Conservation (phyloP, 2,113 vertebrate species). For the Phylloscopus trochiloides region DNA sequence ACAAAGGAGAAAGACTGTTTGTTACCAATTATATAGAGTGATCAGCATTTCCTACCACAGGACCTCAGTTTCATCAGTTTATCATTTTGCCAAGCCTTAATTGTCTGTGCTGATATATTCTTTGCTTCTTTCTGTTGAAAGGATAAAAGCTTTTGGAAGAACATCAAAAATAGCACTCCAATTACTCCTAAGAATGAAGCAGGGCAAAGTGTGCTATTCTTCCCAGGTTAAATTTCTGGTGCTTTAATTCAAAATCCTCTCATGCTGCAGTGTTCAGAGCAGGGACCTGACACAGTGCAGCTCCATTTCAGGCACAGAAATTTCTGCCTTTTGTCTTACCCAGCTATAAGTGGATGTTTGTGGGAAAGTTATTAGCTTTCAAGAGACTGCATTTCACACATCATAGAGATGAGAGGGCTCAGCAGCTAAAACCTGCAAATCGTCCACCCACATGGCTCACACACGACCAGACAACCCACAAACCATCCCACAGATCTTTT, state of each 20-base stretch:
- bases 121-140: not conserved
- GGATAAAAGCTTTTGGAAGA: not conserved
- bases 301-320: not conserved
- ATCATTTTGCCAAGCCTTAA: not conserved
- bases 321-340: not conserved
- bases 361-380: not conserved
- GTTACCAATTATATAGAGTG: not conserved
- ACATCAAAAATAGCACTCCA: not conserved
- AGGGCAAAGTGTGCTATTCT: not conserved
- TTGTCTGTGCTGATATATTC: not conserved
- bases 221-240: not conserved
- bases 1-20: not conserved
- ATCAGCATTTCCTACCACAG: not conserved
- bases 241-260: not conserved
- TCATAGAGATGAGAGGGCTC: not conserved
- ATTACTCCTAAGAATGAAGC: not conserved
- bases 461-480: accelerated
- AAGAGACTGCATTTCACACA: not conserved
- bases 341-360: not conserved
- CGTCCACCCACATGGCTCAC: not conserved
- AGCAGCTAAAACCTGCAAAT: not conserved
- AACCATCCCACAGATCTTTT: not conserved
- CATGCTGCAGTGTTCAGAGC: not conserved
- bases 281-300: not conserved
- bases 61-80: not conserved